These are phyloP conservation scores for Macquaria ambigua DNA, from an alignment of 2,113 vertebrate species.

Conservation along the genomic window DNA sequence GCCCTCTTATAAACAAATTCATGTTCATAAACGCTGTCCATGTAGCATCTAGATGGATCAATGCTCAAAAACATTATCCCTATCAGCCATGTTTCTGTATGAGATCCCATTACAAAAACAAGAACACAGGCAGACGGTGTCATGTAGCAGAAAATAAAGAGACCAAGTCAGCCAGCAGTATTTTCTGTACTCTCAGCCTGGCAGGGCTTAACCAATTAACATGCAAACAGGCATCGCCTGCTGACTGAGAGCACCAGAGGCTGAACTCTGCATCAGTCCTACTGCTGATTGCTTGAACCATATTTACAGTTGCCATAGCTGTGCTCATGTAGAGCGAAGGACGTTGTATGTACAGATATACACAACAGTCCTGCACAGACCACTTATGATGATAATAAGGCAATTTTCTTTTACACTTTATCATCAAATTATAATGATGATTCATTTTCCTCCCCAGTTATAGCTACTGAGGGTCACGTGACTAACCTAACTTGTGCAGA, in stretches of 20 bases:
- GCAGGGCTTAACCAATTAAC: slow-evolving; percentile 38
- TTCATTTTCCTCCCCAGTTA: not conserved
- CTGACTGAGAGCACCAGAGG: slow-evolving; percentile 37
- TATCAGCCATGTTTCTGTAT: not conserved
- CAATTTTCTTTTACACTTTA: not conserved
- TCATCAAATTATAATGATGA: not conserved
- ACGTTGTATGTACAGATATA: not conserved
- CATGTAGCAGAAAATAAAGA: slow-evolving; percentile 54
- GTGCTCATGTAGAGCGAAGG: slow-evolving; percentile 9
- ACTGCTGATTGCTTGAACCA: slow-evolving; percentile 27
- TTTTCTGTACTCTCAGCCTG: slow-evolving; percentile 31
- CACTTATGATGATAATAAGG: not conserved
- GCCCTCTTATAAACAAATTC: not conserved
- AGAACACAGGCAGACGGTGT: slow-evolving; percentile 21
- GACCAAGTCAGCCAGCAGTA: slow-evolving; percentile 38
- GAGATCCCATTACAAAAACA: not conserved
- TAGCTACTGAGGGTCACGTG: too few relatives aligned
- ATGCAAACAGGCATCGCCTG: slow-evolving; percentile 51
- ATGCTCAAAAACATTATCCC: not conserved
- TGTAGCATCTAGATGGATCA: not conserved
- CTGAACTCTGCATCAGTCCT: slow-evolving; percentile 34
- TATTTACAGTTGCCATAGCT: slow-evolving; percentile 33
- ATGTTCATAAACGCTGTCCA: not conserved
- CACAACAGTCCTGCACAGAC: not conserved
- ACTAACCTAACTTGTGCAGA: not conserved